Evolutionary conservation across 1,140 invertebrate species (phyloP).

Genomic region (Oncopeltus fasciatus): DNA sequence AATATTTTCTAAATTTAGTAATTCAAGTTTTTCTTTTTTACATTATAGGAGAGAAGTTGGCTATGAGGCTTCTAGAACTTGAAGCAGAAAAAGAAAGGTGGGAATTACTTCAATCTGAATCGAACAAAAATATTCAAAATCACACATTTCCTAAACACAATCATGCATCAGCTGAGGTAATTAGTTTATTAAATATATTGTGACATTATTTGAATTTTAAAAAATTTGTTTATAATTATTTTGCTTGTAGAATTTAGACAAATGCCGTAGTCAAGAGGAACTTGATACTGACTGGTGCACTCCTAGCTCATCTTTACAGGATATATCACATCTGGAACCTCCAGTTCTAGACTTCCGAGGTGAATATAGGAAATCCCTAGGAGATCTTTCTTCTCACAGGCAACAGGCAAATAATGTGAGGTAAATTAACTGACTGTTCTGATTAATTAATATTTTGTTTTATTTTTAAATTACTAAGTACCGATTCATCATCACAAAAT

Average conservation of each 20-base stretch:
- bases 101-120: conserved; percentile 29
- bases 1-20: no score
- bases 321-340: conserved; percentile 2
- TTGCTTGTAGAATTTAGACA: not conserved
- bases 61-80: conserved; percentile 36
- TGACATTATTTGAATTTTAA: no score
- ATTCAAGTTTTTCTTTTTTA: no score
- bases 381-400: not conserved
- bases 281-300: conserved; percentile 33
- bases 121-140: conserved; percentile 22
- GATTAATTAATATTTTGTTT: no score
- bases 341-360: not conserved
- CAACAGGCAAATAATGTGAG: not conserved
- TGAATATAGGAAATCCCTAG: conserved; percentile 11
- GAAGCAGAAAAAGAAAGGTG: conserved; percentile 39
- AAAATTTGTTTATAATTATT: no score
- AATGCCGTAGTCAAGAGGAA: not conserved
- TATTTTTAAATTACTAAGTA: no score
- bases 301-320: not conserved
- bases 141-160: not conserved
- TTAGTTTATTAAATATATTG: no score
- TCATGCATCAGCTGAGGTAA: not conserved
- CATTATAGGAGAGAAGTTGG: conserved; percentile 34
- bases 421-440: no score
- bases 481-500: no score